Percentiles rank a stretch among this genome's conserved stretches.
Evolutionary conservation across 2,888 invertebrate genomes (phyloP).

Genomic region (Phorcus lineatus): DNA sequence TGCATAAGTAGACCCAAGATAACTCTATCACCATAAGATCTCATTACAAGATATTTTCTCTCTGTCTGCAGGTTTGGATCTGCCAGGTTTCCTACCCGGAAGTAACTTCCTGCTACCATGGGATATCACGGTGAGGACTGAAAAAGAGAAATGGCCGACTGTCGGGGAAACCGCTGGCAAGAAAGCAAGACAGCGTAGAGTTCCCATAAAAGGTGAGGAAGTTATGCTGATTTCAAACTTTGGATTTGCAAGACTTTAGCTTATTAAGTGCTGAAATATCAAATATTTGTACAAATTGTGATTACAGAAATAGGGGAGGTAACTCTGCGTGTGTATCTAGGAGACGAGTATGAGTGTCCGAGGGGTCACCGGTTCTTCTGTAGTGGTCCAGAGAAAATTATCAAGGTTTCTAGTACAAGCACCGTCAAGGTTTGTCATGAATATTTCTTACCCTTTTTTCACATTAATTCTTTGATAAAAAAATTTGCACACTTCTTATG

Average conservation of each 20-base stretch:
- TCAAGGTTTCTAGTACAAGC: conserved; percentile 84
- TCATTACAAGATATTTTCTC: too few relatives aligned
- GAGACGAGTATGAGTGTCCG: conserved; percentile 97
- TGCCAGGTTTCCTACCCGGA: conserved; percentile 91
- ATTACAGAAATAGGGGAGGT: conserved; percentile 59
- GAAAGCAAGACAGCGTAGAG: conserved; percentile 71
- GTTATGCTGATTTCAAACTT: not conserved
- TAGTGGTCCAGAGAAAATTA: conserved; percentile 88
- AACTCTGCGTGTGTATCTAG: conserved; percentile 79
- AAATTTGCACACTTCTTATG: not conserved
- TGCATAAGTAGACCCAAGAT: too few relatives aligned
- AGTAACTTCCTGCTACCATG: conserved; percentile 94
- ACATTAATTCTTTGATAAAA: not conserved
- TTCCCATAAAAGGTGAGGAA: conserved; percentile 25
- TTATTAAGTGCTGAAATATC: too few relatives aligned
- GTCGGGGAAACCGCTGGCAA: conserved; percentile 70
- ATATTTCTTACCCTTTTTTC: not conserved
- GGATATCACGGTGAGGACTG: conserved; percentile 85
- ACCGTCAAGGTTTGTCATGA: conserved; percentile 80
- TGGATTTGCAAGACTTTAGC: not conserved
- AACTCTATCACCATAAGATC: too few relatives aligned
- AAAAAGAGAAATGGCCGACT: conserved; percentile 75
- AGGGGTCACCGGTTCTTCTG: conserved; percentile 97
- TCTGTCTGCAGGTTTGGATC: conserved; percentile 81
- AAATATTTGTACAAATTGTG: too few relatives aligned